Base-by-base conservation (phyloP, 92 coral and sea anemone species). In the Umimayanthus chanpuru region DNA sequence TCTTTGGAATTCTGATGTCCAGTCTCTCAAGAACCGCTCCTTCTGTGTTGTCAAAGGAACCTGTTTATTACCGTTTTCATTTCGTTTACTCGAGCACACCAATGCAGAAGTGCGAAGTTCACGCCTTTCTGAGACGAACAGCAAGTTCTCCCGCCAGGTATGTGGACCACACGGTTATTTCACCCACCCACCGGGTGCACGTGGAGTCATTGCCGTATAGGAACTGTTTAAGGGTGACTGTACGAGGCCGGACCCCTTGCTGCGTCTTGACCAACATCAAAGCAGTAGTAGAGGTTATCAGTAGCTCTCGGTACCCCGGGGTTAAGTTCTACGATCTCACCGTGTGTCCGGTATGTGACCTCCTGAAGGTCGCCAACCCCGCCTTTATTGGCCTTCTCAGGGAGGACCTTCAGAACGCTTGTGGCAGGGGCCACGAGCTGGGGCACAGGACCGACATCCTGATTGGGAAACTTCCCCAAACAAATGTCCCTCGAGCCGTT, bases 261-360 rank as follows among this genome's bases (percentile, higher is more conserved):
- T 95, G 98, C 80, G 94, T 95, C 23, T 90, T 95, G 76, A 92
- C 98, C 29, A 94, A 92, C 81, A 75, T 95, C 49, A 90, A 91
- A 47, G 85, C 89, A 2, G 96, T 93, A 9, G 82, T 95, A 16
- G 94, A 95, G 85, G 85, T 56, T 21, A 92, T 95, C 4, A 88
- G 92, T 28, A 95, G 89, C 84, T 89, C 95, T 64, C 94, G 92
- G 32, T 95, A 92, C 81, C 98, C 94, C 6, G 98, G 98, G 12
- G 49, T 93, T n/a, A 91, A 88, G 28, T 93, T 93, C 87, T 70
- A 82, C 66, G 92, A 93, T 82, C 86, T 78, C 11, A 75, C 89
- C 2, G 90, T 93, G 26, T 95, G 98, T 76, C 91, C 98, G 16
- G 91, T 71, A 5, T 95, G 96, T 76, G 96, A 85, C 29, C 71